Base-by-base conservation (phyloP, 1,140 invertebrate species). In the Heliothis virescens region DNA sequence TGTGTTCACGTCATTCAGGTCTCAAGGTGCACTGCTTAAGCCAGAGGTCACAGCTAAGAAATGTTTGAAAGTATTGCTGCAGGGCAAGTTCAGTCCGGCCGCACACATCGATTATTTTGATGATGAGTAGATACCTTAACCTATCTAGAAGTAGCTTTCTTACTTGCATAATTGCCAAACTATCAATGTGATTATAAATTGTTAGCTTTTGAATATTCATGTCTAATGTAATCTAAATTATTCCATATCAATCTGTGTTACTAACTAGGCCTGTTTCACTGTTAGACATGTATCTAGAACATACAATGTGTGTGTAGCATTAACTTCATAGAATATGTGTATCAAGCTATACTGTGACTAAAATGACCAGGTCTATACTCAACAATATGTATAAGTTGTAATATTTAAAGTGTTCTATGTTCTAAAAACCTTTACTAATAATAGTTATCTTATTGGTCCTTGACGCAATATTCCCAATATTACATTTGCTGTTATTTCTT, bases 41-140 rank as follows among this genome's bases (percentile, higher is more conserved):
- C 95, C 97, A 7, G 96, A 97, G 71, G 95, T 97, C 83, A 98
- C 98, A 5, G 97, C 97, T 15, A 93, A 95, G 55, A 98, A 97
- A 86, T 95, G 99, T 81, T 86, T 99, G 16, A 87, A 95, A 53
- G 90, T 99, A 55, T 91, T 99, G 47, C 95, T 96, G 63, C 91
- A 96, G n/a, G 96, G 97, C 59, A 96, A 96, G 59, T 99, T 97
- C 87, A 95, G 96, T 82, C 97, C 97, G 21, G 98, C 98, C 0
- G 97, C 97, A 88, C 97, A 98, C 90, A 95, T 99, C 29, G 98
- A 99, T 95, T 99, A 97, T 95, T 99, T 96, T 95, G 98, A 99
- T 82, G 91, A 91, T 84, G 92, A 94, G 82, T 94, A 89, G 89
- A 26, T 48, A 47, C 62, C 48, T 76, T 48, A 82, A 12, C 63